Conservation (phyloP, 92 coral and sea anemone genomes). For the Zoanthus sansibaricus region DNA sequence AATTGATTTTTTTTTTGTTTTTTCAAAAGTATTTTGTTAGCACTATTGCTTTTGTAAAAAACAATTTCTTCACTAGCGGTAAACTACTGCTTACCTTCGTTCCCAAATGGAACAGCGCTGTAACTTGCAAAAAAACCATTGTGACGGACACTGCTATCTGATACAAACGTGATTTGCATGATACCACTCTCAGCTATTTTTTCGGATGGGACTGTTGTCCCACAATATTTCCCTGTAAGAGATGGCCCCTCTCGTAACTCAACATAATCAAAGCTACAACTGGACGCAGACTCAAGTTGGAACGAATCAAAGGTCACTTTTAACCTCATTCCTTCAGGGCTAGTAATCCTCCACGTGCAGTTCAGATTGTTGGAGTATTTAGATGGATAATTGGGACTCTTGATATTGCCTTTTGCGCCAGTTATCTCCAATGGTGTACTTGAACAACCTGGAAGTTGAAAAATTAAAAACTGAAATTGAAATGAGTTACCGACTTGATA, state of each 20-base stretch:
- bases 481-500: background rate
- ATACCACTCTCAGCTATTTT: conserved; percentile 30
- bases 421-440: background rate
- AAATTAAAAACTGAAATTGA: background rate
- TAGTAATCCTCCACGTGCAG: conserved; percentile 50
- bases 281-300: conserved; percentile 22
- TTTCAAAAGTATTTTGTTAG: no score
- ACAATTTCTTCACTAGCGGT: no score
- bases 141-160: background rate
- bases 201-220: conserved; percentile 21
- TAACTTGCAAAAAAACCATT: background rate
- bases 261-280: conserved; percentile 43
- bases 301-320: conserved; percentile 21
- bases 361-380: background rate
- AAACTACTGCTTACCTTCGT: background rate
- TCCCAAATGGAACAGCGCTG: conserved; percentile 1
- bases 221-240: conserved; percentile 50
- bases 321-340: conserved; percentile 43
- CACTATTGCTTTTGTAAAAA: no score
- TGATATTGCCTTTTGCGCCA: background rate
- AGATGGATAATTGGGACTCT: conserved; percentile 12
- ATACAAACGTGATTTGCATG: background rate
- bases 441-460: background rate
- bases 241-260: conserved; percentile 56
- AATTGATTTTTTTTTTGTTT: no score